Evolutionary conservation across 2,113 vertebrate species (phyloP).

Genomic region (Heterocephalus glaber): DNA sequence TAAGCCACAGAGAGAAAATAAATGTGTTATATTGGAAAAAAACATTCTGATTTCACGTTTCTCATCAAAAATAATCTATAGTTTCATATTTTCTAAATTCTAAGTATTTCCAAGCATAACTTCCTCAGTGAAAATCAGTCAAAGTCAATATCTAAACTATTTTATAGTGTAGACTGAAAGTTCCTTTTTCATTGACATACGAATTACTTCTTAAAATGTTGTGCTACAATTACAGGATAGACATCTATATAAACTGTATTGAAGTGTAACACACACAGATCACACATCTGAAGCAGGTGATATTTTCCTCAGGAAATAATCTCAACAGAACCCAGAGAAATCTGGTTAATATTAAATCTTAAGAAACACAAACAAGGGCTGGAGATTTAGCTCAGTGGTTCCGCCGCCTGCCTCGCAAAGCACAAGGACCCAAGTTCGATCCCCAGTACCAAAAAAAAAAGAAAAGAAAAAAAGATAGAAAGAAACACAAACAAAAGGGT

Average conservation of each 20-base stretch:
- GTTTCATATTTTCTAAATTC: constrained; percentile 38
- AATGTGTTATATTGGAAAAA: background rate
- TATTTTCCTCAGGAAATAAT: constrained; percentile 60
- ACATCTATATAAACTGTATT: background rate
- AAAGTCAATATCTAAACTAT: background rate
- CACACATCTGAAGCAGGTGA: constrained; percentile 26
- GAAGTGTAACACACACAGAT: background rate
- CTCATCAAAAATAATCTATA: constrained; percentile 28
- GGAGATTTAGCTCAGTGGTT: too few species aligned
- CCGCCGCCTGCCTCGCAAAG: too few species aligned
- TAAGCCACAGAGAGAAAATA: constrained; percentile 26
- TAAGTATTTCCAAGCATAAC: constrained; percentile 33
- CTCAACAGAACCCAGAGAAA: background rate
- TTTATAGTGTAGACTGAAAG: background rate
- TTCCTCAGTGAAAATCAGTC: constrained; percentile 25
- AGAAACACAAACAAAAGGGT: constrained; percentile 31
- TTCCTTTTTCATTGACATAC: background rate
- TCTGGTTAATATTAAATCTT: constrained; percentile 48
- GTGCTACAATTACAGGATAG: background rate
- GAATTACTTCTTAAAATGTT: constrained; percentile 36
- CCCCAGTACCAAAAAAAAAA: too few species aligned
- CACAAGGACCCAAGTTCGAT: too few species aligned
- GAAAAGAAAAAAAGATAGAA: too few species aligned
- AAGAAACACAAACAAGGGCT: constrained; percentile 45
- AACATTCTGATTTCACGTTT: constrained; percentile 42